Base-by-base conservation (phyloP, 2,888 invertebrate species). In the Choreutis nemorana region DNA sequence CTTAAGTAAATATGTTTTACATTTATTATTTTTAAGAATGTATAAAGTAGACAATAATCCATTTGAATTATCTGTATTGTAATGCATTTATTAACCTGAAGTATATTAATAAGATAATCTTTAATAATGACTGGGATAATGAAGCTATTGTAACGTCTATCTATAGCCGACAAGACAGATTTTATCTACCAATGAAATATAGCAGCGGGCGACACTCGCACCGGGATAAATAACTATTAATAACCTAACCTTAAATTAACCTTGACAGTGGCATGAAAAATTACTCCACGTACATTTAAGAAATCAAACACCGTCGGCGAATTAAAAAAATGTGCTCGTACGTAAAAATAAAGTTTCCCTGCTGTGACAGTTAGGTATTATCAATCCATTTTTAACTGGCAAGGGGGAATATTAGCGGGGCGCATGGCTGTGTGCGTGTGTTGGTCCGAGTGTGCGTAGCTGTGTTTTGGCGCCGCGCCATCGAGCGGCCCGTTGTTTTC, bases 211-310 rank as follows among this genome's bases (percentile, higher is more conserved):
- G 56, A 60, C 59, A 62, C 42, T 44, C 50, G 53, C 53, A 48
- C 55, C 37, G 45, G 35, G 40, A 40, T 48, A 46, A 43, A 49
- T 40, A 34, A n/a, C 48, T 73, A 75, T 73, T 72, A 67, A 66
- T 73, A 72, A 40, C 61, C 38, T 50, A 71, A 77, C 77, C 75
- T 77, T 73, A 73, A 68, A 73, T 72, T 66, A 68, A 75, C 77
- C 77, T 77, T 77, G 77, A 73, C 75, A 75, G 64, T 70, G 67
- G 52, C 58, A 67, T 72, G 71, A 71, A 65, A 67, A 66, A 71
- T 66, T 50, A 53, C 50, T 47, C 55, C 53, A 49, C 53, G 55
- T 53, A 59, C 59, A 57, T 67, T 56, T 50, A 39, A 58, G 65
- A 65, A 66, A 66, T 65, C 60, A 60, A 62, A 62, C 63, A 56